Evolutionary conservation across 2,113 vertebrate genomes (phyloP).

Genomic region (Dendrocopos noguchii): DNA sequence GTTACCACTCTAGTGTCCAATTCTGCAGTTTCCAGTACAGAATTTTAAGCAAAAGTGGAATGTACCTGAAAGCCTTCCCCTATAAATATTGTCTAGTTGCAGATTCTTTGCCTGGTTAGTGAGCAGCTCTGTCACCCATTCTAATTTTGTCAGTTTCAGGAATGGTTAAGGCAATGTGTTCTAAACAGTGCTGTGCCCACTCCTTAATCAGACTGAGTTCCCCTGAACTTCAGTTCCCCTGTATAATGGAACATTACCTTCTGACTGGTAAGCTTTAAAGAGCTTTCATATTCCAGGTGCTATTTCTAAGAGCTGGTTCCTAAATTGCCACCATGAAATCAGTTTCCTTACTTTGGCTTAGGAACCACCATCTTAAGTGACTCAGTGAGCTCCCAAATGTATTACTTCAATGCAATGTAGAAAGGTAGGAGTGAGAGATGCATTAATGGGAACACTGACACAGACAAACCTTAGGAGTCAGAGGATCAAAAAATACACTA

Average conservation of each 20-base stretch:
- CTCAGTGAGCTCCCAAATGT: conserved; percentile 8
- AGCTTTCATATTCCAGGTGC: background rate
- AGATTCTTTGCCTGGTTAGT: background rate
- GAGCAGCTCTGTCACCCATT: background rate
- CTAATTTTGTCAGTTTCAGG: background rate
- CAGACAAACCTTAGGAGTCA: conserved; percentile 30
- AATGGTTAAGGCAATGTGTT: background rate
- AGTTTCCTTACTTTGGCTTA: conserved; percentile 11
- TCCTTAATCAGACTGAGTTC: background rate
- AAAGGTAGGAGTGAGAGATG: conserved; percentile 2
- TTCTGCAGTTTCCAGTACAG: background rate
- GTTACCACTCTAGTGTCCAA: background rate
- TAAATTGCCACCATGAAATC: conserved; percentile 7
- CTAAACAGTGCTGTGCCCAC: background rate
- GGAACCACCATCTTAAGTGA: background rate
- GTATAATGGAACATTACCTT: background rate
- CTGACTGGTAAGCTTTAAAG: background rate
- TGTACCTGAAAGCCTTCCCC: background rate
- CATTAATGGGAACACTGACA: background rate
- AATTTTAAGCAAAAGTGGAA: background rate
- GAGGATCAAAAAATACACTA: conserved; percentile 18
- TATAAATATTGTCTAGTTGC: background rate
- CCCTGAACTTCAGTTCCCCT: background rate
- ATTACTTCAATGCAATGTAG: background rate
- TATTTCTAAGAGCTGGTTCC: background rate